Evolutionary conservation across 1,140 invertebrate genomes (phyloP).

Genomic region (Drosophila albomicans): DNA sequence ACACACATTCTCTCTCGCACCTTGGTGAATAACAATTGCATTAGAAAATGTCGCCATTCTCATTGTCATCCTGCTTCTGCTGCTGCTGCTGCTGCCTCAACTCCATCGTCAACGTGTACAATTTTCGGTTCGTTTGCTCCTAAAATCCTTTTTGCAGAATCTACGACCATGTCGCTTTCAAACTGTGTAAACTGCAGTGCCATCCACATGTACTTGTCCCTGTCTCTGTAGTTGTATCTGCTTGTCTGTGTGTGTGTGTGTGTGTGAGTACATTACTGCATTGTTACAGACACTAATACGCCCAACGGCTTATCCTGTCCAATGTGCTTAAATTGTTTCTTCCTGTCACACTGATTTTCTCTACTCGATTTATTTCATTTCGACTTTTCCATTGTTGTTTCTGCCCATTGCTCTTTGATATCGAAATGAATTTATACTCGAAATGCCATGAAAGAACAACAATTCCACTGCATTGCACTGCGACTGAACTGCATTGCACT

Average conservation of each 20-base stretch:
- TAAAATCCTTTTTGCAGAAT: constrained; percentile 75
- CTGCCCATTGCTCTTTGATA: constrained; percentile 35
- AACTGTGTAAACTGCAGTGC: constrained; percentile 71
- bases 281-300: constrained; percentile 74
- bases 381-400: constrained; percentile 53
- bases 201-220: constrained; percentile 1
- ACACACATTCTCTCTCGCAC: background rate
- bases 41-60: constrained; percentile 66
- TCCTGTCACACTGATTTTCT: constrained; percentile 79
- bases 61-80: constrained; percentile 43
- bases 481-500: constrained; percentile 28
- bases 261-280: constrained; percentile 61
- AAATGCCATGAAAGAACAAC: constrained; percentile 3
- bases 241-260: constrained; percentile 14
- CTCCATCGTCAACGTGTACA: constrained; percentile 63
- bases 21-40: constrained; percentile 61
- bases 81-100: constrained; percentile 30
- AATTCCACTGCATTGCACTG: constrained; percentile 23
- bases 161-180: constrained; percentile 64
- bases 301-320: constrained; percentile 75
- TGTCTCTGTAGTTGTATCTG: background rate
- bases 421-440: constrained; percentile 62
- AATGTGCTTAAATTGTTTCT: constrained; percentile 83
- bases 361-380: constrained; percentile 77
- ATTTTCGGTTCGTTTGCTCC: constrained; percentile 80